Conservation (phyloP, 2,797 vertebrate species). For the Squalus acanthias region DNA sequence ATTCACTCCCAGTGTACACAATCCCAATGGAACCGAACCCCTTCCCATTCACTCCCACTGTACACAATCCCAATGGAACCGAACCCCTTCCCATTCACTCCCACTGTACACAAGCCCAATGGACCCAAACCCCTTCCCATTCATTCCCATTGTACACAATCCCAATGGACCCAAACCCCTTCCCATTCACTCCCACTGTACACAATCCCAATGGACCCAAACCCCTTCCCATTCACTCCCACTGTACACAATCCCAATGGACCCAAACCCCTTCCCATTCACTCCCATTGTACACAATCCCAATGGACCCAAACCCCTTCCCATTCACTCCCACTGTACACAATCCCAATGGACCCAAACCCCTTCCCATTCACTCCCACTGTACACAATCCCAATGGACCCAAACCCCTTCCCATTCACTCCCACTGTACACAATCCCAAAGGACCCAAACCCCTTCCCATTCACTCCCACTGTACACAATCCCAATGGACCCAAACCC, state of each 20-base stretch:
- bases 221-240: background rate
- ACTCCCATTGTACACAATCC: no score
- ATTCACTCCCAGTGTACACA: no score
- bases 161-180: background rate
- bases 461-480: background rate
- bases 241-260: no score
- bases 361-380: background rate
- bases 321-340: background rate
- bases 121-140: background rate
- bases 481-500: background rate
- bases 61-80: no score
- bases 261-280: no score
- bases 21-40: background rate
- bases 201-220: no score
- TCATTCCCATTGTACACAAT: no score
- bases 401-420: background rate
- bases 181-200: no score
- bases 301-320: no score
- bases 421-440: background rate
- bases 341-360: background rate
- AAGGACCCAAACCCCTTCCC: background rate
- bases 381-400: background rate
- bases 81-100: background rate
- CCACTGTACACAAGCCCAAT: no score
- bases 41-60: no score